These are phyloP conservation scores for Phaenicophaeus curvirostris DNA, from an alignment of 2,797 vertebrate genomes.

Conservation along the genomic window DNA sequence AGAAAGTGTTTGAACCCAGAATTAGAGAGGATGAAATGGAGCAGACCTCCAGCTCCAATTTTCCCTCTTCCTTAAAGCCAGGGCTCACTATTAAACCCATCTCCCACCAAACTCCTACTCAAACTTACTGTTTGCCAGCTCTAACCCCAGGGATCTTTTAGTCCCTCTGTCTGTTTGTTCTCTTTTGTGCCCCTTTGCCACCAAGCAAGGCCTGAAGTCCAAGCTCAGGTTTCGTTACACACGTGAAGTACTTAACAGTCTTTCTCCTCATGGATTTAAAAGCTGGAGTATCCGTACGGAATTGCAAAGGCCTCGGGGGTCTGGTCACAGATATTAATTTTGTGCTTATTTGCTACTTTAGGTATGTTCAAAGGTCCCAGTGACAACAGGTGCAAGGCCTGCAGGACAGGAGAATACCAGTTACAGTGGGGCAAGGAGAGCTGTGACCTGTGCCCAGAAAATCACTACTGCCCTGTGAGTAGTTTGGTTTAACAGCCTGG, in stretches of 20 bases:
- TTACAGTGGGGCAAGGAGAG: constrained; percentile 80
- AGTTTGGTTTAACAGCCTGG: background rate
- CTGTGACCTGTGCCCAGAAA: constrained; percentile 88
- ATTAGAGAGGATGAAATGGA: background rate
- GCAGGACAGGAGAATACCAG: constrained; percentile 84
- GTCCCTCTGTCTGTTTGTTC: background rate
- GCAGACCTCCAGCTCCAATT: background rate
- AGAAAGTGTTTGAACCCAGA: constrained; percentile 10
- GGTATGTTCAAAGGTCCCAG: constrained; percentile 83
- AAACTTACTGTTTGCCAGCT: background rate
- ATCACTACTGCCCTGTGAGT: constrained; percentile 91
- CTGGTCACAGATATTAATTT: background rate
- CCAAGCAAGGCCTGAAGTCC: background rate
- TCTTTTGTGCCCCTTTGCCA: background rate
- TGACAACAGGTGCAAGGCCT: constrained; percentile 82
- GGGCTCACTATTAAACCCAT: background rate
- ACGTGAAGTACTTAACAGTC: background rate
- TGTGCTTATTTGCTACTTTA: constrained; percentile 55
- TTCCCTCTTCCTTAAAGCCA: background rate
- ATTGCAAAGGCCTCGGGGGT: background rate
- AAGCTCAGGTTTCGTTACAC: background rate
- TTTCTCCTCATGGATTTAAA: background rate
- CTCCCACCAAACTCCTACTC: background rate
- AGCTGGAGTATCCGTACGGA: background rate
- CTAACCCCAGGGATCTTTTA: background rate